A percentile compares a stretch with the other conserved stretches of the same genome.
These are phyloP conservation scores for Meleagris gallopavo DNA, from an alignment of 2,113 vertebrate genomes.

Conservation along the genomic window DNA sequence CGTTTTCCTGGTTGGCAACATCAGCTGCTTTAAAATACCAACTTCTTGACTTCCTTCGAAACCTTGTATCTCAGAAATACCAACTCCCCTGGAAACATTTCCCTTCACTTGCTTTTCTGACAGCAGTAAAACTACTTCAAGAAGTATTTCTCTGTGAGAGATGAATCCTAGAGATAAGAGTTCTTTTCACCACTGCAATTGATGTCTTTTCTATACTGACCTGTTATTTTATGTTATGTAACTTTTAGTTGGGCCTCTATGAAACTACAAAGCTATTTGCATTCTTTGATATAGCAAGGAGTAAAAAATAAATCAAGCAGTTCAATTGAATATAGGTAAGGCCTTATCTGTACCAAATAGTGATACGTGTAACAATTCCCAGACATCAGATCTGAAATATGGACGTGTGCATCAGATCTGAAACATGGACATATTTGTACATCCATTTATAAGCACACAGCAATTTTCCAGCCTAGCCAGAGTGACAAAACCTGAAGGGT, in stretches of 20 bases:
- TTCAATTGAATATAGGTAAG: background rate
- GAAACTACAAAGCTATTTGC: constrained; percentile 2
- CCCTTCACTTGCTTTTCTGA: background rate
- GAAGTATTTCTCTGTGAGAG: background rate
- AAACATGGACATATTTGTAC: background rate
- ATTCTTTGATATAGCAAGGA: background rate
- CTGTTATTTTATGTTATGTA: background rate
- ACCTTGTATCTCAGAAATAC: background rate
- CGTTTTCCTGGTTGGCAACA: background rate
- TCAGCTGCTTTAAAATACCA: background rate
- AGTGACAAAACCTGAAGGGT: background rate
- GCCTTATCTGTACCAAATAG: background rate
- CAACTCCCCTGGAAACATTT: background rate
- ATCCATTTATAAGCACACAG: background rate
- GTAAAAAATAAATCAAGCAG: background rate
- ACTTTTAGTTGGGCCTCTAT: constrained; percentile 17
- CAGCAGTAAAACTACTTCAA: constrained; percentile 9
- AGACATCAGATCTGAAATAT: background rate
- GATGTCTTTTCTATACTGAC: background rate
- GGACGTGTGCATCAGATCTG: background rate
- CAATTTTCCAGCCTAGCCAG: background rate
- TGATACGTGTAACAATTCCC: background rate
- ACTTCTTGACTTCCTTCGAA: background rate
- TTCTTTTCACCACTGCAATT: constrained; percentile 10
- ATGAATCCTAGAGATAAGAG: constrained; percentile 21